phyloP scores from a whole-genome alignment of 2,797 vertebrate genomes.

The Ateles fusciceps region DNA sequence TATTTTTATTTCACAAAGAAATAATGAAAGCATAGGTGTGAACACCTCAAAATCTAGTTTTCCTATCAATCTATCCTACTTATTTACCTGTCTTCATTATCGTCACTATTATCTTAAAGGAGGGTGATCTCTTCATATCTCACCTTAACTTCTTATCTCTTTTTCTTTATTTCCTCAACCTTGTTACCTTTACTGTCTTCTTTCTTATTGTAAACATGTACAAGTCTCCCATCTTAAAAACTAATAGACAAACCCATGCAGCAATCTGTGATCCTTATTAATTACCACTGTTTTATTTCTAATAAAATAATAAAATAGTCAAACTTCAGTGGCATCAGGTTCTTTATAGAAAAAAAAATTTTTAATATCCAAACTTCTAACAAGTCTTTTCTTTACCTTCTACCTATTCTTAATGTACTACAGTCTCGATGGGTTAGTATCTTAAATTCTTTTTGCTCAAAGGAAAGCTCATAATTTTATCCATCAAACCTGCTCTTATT shows the following conservation, averaged over 20 bases:
- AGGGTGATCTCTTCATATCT: background rate
- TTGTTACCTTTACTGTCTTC: background rate
- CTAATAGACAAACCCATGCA: background rate
- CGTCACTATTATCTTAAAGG: background rate
- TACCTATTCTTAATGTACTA: background rate
- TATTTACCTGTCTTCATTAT: background rate
- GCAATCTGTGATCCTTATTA: background rate
- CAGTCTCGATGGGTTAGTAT: background rate
- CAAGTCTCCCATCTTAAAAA: background rate
- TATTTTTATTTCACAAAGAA: constrained; percentile 15
- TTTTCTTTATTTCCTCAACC: background rate
- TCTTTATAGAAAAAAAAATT: background rate
- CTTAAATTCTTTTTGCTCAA: constrained; percentile 13
- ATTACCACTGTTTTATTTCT: background rate
- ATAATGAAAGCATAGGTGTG: background rate
- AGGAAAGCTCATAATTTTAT: background rate
- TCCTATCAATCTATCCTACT: background rate
- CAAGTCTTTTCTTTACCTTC: constrained; percentile 11
- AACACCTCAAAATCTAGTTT: constrained; percentile 6
- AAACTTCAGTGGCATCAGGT: background rate
- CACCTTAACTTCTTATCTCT: background rate
- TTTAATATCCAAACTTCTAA: background rate
- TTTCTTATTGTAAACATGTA: background rate
- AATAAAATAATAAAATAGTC: background rate
- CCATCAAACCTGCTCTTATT: background rate